A percentile compares a stretch with the other conserved stretches of the same genome.
phyloP scores from a whole-genome alignment of 1,140 invertebrate species.

The Heliothis virescens region DNA sequence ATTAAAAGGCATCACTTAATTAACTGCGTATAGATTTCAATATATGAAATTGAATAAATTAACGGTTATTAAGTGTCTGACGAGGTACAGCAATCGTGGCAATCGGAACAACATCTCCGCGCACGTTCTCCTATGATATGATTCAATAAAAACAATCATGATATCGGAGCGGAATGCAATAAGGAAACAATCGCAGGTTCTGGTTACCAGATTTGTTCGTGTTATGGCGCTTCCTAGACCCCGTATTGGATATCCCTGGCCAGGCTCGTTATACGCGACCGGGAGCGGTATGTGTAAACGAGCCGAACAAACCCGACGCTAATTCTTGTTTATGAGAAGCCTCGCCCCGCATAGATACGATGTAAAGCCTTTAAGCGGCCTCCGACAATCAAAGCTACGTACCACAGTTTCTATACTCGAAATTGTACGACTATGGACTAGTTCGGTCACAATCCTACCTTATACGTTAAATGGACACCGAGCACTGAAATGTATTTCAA shows the following conservation, averaged over 20 bases:
- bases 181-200: constrained; percentile 61
- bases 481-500: constrained; percentile 56
- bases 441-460: constrained; percentile 58
- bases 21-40: constrained; percentile 45
- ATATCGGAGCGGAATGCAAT: constrained; percentile 47
- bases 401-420: constrained; percentile 60
- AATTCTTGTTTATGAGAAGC: constrained; percentile 83
- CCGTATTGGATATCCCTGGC: constrained; percentile 74
- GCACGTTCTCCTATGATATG: constrained; percentile 18
- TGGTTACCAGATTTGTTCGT: constrained; percentile 65
- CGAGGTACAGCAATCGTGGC: constrained; percentile 7
- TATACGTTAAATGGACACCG: constrained; percentile 56
- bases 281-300: constrained; percentile 83
- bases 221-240: constrained; percentile 75
- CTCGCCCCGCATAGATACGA: constrained; percentile 69
- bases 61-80: constrained; percentile 28
- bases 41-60: constrained; percentile 44
- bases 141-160: constrained; percentile 45
- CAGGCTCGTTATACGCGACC: constrained; percentile 77
- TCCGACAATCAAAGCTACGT: constrained; percentile 68
- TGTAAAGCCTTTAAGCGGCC: constrained; percentile 70
- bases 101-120: neutral
- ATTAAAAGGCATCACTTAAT: constrained; percentile 54
- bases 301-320: constrained; percentile 77
- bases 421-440: constrained; percentile 54